Evolutionary conservation across 2,888 invertebrate species (phyloP).

Genomic region (Erannis defoliaria): DNA sequence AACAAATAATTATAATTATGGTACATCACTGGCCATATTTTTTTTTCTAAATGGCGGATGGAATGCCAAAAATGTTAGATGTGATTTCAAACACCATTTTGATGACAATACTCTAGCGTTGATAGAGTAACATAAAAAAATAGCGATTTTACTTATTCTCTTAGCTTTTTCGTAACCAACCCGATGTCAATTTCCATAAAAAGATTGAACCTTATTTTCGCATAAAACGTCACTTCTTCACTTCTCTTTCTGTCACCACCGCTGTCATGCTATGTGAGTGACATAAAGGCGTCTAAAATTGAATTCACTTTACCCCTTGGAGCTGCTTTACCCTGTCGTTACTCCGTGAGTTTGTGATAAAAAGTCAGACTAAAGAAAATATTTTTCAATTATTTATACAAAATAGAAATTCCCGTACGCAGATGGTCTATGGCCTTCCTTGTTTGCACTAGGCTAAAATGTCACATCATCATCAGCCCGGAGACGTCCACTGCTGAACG

Average conservation of each 20-base stretch:
- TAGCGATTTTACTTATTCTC: background rate
- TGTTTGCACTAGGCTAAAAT: too few species aligned
- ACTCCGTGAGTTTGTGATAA: background rate
- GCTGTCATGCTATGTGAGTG: background rate
- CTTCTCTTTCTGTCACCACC: background rate
- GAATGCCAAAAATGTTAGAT: background rate
- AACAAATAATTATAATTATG: too few species aligned
- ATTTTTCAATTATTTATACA: background rate
- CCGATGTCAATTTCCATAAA: background rate
- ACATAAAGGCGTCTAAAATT: conserved; percentile 6
- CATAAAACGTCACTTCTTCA: background rate
- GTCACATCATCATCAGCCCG: too few species aligned
- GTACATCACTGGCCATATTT: too few species aligned
- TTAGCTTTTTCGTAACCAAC: too few species aligned
- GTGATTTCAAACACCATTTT: too few species aligned
- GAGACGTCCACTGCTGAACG: too few species aligned
- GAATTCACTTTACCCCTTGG: conserved; percentile 3
- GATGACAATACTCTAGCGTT: background rate
- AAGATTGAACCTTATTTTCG: conserved; percentile 4
- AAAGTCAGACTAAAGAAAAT: background rate
- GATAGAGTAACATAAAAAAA: background rate
- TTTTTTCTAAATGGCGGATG: background rate
- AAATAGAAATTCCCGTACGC: background rate
- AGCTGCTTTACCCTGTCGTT: conserved; percentile 4
- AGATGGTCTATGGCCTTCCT: too few species aligned